Evolutionary conservation across 2,113 vertebrate genomes (phyloP).

Genomic region (Sapayoa aenigma): DNA sequence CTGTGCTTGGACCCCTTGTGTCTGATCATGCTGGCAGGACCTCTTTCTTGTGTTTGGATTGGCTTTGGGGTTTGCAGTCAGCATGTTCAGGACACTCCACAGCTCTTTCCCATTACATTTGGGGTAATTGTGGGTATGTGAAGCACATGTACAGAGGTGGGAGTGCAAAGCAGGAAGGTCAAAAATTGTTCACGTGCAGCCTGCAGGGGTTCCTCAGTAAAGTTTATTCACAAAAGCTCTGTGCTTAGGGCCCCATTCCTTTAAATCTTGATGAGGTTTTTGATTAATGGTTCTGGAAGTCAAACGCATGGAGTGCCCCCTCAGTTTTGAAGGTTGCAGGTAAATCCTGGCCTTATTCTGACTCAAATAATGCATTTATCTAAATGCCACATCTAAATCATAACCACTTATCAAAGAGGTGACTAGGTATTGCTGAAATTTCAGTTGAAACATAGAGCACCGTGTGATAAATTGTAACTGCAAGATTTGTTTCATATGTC

Average conservation of each 20-base stretch:
- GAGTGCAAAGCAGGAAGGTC: neutral
- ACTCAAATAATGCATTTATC: neutral
- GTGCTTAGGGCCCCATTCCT: neutral
- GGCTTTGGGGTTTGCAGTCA: neutral
- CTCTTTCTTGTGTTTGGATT: neutral
- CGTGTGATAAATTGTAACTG: slow-evolving; percentile 65
- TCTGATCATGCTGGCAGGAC: neutral
- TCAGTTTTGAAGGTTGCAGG: neutral
- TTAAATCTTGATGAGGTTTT: slow-evolving; percentile 25
- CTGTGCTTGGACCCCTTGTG: neutral
- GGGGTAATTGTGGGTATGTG: neutral
- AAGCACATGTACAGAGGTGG: slow-evolving; percentile 14
- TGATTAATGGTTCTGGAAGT: slow-evolving; percentile 15
- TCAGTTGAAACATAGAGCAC: slow-evolving; percentile 31
- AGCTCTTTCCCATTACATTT: neutral
- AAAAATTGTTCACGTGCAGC: slow-evolving; percentile 20
- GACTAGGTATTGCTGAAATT: slow-evolving; percentile 13
- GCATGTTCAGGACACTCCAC: neutral
- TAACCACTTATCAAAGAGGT: slow-evolving; percentile 1
- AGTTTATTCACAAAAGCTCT: slow-evolving; percentile 35
- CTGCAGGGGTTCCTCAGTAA: slow-evolving; percentile 2
- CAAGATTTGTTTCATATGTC: slow-evolving; percentile 69
- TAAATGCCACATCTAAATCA: slow-evolving; percentile 11
- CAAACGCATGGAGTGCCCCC: neutral
- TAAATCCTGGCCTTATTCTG: slow-evolving; percentile 39